phyloP scores from a whole-genome alignment of 1,140 invertebrate genomes.

The Scaptomyza montana region DNA sequence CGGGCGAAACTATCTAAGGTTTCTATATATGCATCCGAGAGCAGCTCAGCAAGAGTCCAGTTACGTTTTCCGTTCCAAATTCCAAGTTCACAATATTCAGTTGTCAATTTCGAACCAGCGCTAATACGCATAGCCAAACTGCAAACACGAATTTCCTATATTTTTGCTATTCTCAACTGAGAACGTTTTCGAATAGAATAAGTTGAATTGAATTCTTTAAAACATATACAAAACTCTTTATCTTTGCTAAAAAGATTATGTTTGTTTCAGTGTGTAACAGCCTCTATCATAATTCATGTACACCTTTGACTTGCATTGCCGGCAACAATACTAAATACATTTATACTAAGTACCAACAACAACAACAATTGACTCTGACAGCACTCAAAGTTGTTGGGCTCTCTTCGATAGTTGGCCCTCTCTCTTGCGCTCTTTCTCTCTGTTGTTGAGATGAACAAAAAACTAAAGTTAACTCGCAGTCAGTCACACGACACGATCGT shows the following conservation, averaged over 20 bases:
- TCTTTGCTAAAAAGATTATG: no score
- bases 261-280: no score
- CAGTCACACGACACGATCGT: slow-evolving; percentile 5
- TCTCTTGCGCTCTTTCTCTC: neutral
- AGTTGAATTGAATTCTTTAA: no score
- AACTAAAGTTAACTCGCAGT: slow-evolving; percentile 1
- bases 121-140: slow-evolving; percentile 19
- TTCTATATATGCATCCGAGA: slow-evolving; percentile 15
- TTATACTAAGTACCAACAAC: slow-evolving; percentile 1
- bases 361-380: slow-evolving; percentile 16
- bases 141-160: slow-evolving; percentile 13
- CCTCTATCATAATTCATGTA: neutral
- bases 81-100: neutral
- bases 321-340: slow-evolving; percentile 3
- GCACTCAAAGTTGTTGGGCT: slow-evolving; percentile 26
- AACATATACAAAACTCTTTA: no score
- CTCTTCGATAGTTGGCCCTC: slow-evolving; percentile 40
- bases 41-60: slow-evolving; percentile 54
- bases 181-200: no score
- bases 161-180: no score
- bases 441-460: slow-evolving; percentile 1
- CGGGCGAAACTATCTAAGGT: slow-evolving; percentile 40
- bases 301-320: slow-evolving; percentile 5
- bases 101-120: no score
- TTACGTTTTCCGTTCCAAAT: slow-evolving; percentile 7